Base-by-base conservation (phyloP, 2,113 vertebrate genomes). In the Oriolus oriolus region DNA sequence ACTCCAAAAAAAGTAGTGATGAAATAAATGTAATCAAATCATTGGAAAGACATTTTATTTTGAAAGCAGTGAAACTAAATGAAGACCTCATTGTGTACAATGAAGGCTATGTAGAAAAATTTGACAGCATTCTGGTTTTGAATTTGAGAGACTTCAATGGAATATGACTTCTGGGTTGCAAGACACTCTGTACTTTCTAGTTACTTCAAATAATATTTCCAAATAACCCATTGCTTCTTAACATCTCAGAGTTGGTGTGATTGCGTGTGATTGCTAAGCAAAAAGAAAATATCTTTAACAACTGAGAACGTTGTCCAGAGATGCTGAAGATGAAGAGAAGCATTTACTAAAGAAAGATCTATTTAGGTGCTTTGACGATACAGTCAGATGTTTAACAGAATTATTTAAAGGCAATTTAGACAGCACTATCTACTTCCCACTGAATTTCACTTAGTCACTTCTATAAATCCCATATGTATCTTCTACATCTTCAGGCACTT, bases 371-470 rank as follows among this genome's bases (percentile, higher is more conserved):
- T 96, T 93, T 87, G 75, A 68, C 0, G 5, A 41, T 73, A 39
- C 24, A 80, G 78, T 93, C 87, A 91, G 61, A 82, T 82, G 65
- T 88, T 86, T 94, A 97, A 74, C 49, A 69, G 70, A 93, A 91
- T 93, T 96, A 91, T 91, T 93, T 89, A 94, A 93, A 97, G 75
- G 44, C 57, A 84, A 49, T 71, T 96, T 85, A 85, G 49, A 24
- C 53, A 93, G 82, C 82, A 88, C 27, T 73, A 71, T 64, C 61
- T 95, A 13, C 92, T 93, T 92, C 79, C 90, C 88, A 95, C 82
- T 85, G 73, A 96, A 81, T 82, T 95, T 92, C 87, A 91, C 78
- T 85, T 93, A 83, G 87, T 89, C 87, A 92, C 45, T 92, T 91
- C 70, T 94, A 49, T 63, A 85, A 93, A 87, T 82, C 74, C 69